phyloP scores from a whole-genome alignment of 2,888 invertebrate genomes.

The Ypsolopha scabrella region DNA sequence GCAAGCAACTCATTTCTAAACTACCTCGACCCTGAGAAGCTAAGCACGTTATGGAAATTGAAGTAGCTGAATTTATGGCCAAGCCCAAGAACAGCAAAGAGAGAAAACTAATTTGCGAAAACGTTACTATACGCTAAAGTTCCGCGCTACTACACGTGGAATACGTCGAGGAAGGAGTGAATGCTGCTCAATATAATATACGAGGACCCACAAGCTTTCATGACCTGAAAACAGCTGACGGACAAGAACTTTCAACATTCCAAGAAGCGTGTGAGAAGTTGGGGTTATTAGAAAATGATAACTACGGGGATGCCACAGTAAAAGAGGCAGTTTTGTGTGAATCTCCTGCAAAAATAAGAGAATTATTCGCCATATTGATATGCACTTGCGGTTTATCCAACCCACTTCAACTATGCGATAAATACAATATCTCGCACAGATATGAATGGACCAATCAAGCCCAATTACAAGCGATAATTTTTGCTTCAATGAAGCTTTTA shows the following conservation, averaged over 20 bases:
- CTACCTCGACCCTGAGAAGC: too few species aligned
- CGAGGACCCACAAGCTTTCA: conserved; percentile 12
- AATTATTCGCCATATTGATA: conserved; percentile 12
- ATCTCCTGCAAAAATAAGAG: background rate
- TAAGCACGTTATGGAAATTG: too few species aligned
- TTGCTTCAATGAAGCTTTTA: background rate
- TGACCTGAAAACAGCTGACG: conserved; percentile 22
- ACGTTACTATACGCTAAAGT: conserved; percentile 24
- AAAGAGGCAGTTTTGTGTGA: conserved; percentile 12
- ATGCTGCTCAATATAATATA: conserved; percentile 13
- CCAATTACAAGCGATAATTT: background rate
- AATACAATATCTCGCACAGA: background rate
- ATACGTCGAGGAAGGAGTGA: conserved; percentile 13
- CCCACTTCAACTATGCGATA: conserved; percentile 1
- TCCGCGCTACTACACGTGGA: conserved; percentile 19
- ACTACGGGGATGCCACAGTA: conserved; percentile 19
- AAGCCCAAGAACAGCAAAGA: too few species aligned
- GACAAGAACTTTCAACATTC: conserved; percentile 18
- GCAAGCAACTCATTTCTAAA: too few species aligned
- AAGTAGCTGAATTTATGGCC: too few species aligned
- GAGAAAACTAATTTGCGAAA: too few species aligned
- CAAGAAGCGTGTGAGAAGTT: conserved; percentile 15
- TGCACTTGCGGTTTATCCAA: conserved; percentile 7
- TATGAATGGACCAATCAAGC: too few species aligned
- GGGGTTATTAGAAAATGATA: conserved; percentile 22